Percentiles rank a stretch among this genome's conserved stretches.
phyloP scores from a whole-genome alignment of 2,888 invertebrate genomes.

The Scaptomyza caliginosa region DNA sequence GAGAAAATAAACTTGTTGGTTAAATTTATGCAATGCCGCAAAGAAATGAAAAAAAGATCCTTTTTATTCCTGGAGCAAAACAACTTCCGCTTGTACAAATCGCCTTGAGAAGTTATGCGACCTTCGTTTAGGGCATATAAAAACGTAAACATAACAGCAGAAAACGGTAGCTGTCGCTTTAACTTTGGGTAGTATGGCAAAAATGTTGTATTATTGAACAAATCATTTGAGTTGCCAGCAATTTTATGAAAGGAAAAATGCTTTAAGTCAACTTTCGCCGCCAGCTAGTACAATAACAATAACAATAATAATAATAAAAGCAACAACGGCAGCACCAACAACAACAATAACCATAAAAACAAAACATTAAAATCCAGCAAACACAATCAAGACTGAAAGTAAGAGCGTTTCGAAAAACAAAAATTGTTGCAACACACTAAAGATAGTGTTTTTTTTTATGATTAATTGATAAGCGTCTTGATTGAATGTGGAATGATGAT shows the following conservation, averaged over 20 bases:
- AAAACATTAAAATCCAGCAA: conserved; percentile 24
- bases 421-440: conserved; percentile 24
- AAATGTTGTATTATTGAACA: conserved; percentile 73
- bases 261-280: conserved; percentile 66
- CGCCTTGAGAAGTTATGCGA: not conserved
- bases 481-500: conserved; percentile 31
- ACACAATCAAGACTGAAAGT: conserved; percentile 53
- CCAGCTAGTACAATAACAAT: conserved; percentile 32
- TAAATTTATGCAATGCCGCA: too few relatives aligned
- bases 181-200: conserved; percentile 46
- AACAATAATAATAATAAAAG: conserved; percentile 36
- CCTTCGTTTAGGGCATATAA: not conserved
- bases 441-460: not conserved
- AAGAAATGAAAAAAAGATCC: too few relatives aligned
- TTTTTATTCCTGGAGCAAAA: too few relatives aligned
- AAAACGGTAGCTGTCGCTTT: conserved; percentile 26
- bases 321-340: conserved; percentile 32
- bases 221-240: conserved; percentile 59
- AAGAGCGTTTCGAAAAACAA: conserved; percentile 54
- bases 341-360: conserved; percentile 40
- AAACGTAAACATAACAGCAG: conserved; percentile 7
- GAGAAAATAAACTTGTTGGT: too few relatives aligned
- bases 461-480: conserved; percentile 54
- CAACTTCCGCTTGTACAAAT: not conserved
- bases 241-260: conserved; percentile 66